Conservation (phyloP, 2,797 vertebrate species). For the Tinamus major region DNA sequence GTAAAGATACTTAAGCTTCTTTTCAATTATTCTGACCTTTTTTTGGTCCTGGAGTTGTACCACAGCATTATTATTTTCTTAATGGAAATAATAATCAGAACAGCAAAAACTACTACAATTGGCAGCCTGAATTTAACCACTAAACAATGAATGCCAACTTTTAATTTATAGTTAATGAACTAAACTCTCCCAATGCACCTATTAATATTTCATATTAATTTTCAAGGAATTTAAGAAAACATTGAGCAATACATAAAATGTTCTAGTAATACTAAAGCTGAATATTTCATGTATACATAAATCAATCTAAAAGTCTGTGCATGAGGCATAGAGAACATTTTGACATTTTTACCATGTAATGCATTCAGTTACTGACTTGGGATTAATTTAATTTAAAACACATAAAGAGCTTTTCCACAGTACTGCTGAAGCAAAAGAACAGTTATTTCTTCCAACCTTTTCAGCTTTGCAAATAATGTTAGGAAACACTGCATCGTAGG, state of each 20-base stretch:
- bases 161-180: slow-evolving; percentile 59
- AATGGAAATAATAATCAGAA: slow-evolving; percentile 40
- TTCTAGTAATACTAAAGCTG: slow-evolving; percentile 11
- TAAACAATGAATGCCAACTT: slow-evolving; percentile 52
- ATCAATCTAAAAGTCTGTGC: background rate
- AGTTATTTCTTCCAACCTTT: background rate
- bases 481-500: background rate
- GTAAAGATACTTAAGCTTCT: background rate
- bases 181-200: slow-evolving; percentile 51
- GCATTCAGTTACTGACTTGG: background rate
- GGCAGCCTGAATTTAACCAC: slow-evolving; percentile 8
- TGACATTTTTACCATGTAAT: slow-evolving; percentile 2
- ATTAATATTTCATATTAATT: slow-evolving; percentile 62
- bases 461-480: background rate
- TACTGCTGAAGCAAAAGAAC: background rate
- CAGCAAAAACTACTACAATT: slow-evolving; percentile 4
- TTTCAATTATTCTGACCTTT: background rate
- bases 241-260: slow-evolving; percentile 12
- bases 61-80: background rate
- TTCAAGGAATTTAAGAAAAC: slow-evolving; percentile 51
- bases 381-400: slow-evolving; percentile 43
- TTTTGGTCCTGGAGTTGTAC: background rate
- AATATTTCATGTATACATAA: slow-evolving; percentile 18
- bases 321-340: background rate
- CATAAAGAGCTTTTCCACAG: background rate